Evolutionary conservation across 1,140 invertebrate species (phyloP), one percentile per base, ranked within the genome.

Genomic region (Gerris buenoi): DNA sequence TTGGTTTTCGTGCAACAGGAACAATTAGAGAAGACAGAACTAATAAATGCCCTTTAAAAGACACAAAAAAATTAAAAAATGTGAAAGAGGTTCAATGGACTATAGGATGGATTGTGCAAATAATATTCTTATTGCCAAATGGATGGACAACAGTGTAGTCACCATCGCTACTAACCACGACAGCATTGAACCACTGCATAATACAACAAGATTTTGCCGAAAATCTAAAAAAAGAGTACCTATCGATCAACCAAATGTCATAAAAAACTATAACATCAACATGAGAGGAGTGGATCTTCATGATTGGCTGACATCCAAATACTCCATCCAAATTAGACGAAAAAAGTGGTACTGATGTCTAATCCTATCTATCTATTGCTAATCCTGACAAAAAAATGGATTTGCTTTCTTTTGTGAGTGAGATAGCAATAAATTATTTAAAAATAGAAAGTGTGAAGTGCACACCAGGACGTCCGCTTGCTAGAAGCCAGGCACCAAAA

Each of bases 161-260:
- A 75, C 68, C 79, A 76, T 73, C 76, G 77, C 63, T 80, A 75
- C 70, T 81, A 80, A 74, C 65, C 73, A n/a, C 68, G 78, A 77
- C 77, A 66, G 57, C 27, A 10, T n/a, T n/a, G n/a, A n/a, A n/a
- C n/a, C n/a, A n/a, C n/a, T n/a, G n/a, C n/a, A n/a, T n/a, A n/a
- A n/a, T n/a, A n/a, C n/a, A n/a, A n/a, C n/a, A n/a, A n/a, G n/a
- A n/a, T n/a, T n/a, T n/a, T n/a, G n/a, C n/a, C n/a, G n/a, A n/a
- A n/a, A n/a, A n/a, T n/a, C n/a, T n/a, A n/a, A n/a, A n/a, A n/a
- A n/a, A n/a, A n/a, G n/a, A n/a, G n/a, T n/a, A n/a, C n/a, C n/a
- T n/a, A n/a, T n/a, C n/a, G n/a, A n/a, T n/a, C 60, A 67, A 64
- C 61, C 46, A 28, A 10, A 56, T 18, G 28, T 68, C 25, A 69